Base-by-base conservation (phyloP, 2,888 invertebrate species). In the Altica lythri region DNA sequence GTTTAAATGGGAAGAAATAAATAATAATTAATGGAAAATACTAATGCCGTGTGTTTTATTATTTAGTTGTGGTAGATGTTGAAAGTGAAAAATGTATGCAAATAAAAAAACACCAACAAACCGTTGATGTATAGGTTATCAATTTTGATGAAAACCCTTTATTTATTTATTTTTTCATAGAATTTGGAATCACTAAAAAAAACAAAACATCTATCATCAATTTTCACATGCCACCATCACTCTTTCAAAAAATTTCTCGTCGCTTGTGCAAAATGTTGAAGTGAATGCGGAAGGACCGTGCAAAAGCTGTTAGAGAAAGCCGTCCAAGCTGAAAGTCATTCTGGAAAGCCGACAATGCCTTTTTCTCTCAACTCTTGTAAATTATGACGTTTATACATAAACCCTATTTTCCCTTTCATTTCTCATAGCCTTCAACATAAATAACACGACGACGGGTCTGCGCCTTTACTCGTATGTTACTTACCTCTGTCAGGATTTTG, bases 341-440 rank as follows among this genome's bases (percentile, higher is more conserved):
- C 60, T 61, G 55, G 58, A 59, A 61, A 67, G 63, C 69, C 68
- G 65, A 68, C 67, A 67, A 67, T 66, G 61, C 63, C 48, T 55
- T 60, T 60, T 57, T 61, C 57, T 65, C 57, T 53, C 62, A 43
- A 54, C 62, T 62, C 61, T 62, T 61, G 68, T 67, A 69, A 71
- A 68, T 68, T 71, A 68, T 67, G 69, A 69, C 69, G 59, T 69
- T 67, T 67, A 67, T 66, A 65, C 68, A 67, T 70, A 70, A 70
- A 69, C 68, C 71, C 68, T 68, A 70, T 71, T 71, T 71, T 72
- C 70, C 69, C 68, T 72, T 71, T 71, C 72, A 72, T 71, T 72
- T 72, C 70, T 72, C 71, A 69, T 70, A 65, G 66, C 65, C 64
- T 64, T 64, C 58, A 65, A 64, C 67, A 69, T 71, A 70, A 71